Evolutionary conservation across 2,113 vertebrate genomes (phyloP).

Genomic region (Centropristis striata): DNA sequence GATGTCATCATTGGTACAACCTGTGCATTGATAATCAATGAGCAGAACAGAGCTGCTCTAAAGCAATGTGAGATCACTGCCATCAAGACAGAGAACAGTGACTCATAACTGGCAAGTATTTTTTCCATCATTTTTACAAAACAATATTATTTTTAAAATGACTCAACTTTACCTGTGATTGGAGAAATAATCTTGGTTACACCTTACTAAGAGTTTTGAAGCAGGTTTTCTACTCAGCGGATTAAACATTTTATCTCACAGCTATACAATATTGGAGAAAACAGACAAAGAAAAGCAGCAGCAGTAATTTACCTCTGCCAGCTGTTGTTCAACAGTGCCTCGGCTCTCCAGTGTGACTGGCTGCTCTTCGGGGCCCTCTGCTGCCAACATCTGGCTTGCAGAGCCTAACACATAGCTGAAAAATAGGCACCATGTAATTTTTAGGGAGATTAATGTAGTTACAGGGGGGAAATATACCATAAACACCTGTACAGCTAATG

Average conservation of each 20-base stretch:
- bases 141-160: background rate
- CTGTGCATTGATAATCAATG: constrained; percentile 58
- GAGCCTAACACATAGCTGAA: constrained; percentile 84
- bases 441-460: background rate
- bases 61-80: constrained; percentile 1
- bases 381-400: constrained; percentile 75
- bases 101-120: background rate
- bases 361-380: constrained; percentile 71
- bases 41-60: background rate
- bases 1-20: constrained; percentile 71
- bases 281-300: constrained; percentile 69
- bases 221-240: background rate
- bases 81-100: background rate
- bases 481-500: background rate
- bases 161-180: background rate
- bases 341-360: constrained; percentile 83
- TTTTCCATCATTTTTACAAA: constrained; percentile 1
- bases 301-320: constrained; percentile 77
- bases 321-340: constrained; percentile 74
- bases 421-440: background rate
- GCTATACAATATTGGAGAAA: constrained; percentile 8
- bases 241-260: constrained; percentile 3
- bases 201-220: background rate
- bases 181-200: background rate
- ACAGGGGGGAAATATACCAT: no score